Base-by-base conservation (phyloP, 2,113 vertebrate species). In the Desmodus rotundus region DNA sequence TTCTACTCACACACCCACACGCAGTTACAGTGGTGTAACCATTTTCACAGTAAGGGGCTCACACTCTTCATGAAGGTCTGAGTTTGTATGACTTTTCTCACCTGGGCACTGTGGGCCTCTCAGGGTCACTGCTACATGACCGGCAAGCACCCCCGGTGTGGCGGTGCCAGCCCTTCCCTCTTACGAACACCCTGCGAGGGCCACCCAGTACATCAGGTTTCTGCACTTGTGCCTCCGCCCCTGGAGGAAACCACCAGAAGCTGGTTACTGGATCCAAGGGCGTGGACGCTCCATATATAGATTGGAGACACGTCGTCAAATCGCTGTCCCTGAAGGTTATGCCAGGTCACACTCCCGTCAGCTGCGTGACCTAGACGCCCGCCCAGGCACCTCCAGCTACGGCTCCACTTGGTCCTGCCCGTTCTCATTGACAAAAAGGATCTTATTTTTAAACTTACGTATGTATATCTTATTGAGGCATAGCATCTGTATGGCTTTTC, bases 221-320 rank as follows among this genome's bases (percentile, higher is more conserved):
- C 22, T 15, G n/a, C 33, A 11, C 38, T 41, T 68, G 28, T 2
- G 2, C 87, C 19, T 31, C 50, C 22, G 43, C 1, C 43, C 6
- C 0, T 16, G 33, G 13, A 22, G 20, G 15, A 70, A 52, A 6
- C 24, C 54, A 38, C 63, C 68, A 41, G 31, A 41, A 31, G 22
- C 10, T 5, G 52, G 38, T n/a, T 38, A 13, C 36, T 74, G 65
- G 24, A 3, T 63, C 43, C 7, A 14, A 83, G 43, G 58, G 41
- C 1, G 0, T 38, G 13, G 31, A 31, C 92, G 7, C 14, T 0
- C 3, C 36, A 28, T 33, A 1, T 5, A 28, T 0, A 13, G 38
- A 28, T 31, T 11, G 1, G n/a, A 11, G 3, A 5, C 11, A 3
- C 2, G 1, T 16, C 1, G 28, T 38, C 74, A 11, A 22, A 8